Conservation (phyloP, 1,140 invertebrate species). For the Papilio aristodemus region DNA sequence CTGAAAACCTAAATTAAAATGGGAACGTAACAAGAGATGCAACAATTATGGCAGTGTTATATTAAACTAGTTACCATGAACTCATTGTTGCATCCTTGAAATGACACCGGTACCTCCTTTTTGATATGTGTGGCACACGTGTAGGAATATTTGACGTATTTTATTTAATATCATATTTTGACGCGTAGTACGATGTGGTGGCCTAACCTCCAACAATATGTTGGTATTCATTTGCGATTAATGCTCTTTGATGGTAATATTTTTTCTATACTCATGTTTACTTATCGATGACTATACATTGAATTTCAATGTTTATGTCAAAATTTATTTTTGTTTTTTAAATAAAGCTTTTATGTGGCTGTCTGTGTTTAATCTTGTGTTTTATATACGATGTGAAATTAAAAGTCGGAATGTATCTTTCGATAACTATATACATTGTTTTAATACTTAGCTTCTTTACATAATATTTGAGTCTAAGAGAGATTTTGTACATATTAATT, state of each 20-base stretch:
- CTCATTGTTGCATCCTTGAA: conserved; percentile 31
- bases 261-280: not conserved
- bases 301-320: not conserved
- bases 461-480: too few relatives aligned
- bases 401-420: too few relatives aligned
- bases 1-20: conserved; percentile 24
- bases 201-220: not conserved
- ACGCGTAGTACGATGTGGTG: not conserved
- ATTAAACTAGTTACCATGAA: conserved; percentile 30
- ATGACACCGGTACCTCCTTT: conserved; percentile 13
- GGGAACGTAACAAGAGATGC: conserved; percentile 27
- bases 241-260: not conserved
- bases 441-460: too few relatives aligned
- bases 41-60: conserved; percentile 7
- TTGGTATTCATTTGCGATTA: not conserved
- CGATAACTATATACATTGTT: too few relatives aligned
- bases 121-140: conserved; percentile 14
- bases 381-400: too few relatives aligned
- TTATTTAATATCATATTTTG: not conserved
- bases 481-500: too few relatives aligned
- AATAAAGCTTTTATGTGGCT: too few relatives aligned
- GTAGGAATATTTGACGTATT: not conserved
- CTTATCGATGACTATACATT: not conserved
- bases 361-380: too few relatives aligned
- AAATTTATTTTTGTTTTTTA: too few relatives aligned